These are phyloP conservation scores for Chloroceryle amazona DNA, from an alignment of 2,797 vertebrate genomes.

Conservation along the genomic window DNA sequence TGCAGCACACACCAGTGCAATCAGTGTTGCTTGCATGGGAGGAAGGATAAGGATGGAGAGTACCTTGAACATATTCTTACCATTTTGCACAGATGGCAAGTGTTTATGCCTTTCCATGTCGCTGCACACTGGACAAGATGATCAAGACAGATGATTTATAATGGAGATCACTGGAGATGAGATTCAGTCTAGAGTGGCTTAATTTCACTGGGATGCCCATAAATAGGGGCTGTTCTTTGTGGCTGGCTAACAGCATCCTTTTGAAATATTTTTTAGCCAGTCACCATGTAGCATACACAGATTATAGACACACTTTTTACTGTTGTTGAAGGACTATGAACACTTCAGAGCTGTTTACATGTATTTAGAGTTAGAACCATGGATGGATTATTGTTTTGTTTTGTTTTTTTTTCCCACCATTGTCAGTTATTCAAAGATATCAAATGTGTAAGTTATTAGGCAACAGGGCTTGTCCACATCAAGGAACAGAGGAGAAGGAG, in stretches of 20 bases:
- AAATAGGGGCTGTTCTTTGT: background rate
- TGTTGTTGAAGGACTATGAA: background rate
- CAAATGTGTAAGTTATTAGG: background rate
- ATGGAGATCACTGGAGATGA: constrained; percentile 27
- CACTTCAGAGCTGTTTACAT: background rate
- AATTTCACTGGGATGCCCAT: constrained; percentile 27
- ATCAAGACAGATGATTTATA: constrained; percentile 64
- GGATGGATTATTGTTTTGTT: background rate
- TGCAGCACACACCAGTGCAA: background rate
- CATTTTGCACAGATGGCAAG: constrained; percentile 63
- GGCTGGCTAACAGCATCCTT: background rate
- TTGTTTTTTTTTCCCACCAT: background rate
- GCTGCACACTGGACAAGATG: constrained; percentile 48
- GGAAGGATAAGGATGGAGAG: background rate
- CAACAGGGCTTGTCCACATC: background rate
- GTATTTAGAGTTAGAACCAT: background rate
- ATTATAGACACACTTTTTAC: background rate
- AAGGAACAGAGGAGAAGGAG: background rate
- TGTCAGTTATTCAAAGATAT: background rate
- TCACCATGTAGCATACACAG: accelerated
- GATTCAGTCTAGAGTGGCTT: constrained; percentile 7
- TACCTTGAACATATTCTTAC: constrained; percentile 31
- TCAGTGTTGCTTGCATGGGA: background rate
- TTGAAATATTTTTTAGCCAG: background rate
- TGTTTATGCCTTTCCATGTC: constrained; percentile 51